These are phyloP conservation scores for Cervus canadensis DNA, from an alignment of 2,113 vertebrate species.

Conservation along the genomic window DNA sequence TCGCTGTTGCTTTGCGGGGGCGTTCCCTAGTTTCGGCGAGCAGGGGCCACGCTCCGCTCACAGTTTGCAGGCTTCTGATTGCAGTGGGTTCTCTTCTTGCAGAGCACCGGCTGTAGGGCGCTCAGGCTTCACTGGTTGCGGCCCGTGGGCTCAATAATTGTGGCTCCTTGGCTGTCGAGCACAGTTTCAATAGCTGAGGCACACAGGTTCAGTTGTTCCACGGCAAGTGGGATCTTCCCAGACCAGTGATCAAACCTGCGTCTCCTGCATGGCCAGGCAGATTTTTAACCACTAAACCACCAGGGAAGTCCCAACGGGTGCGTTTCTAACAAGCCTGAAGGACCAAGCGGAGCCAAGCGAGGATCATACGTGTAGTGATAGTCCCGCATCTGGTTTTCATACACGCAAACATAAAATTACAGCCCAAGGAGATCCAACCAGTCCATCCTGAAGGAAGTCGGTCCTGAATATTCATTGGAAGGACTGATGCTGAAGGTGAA, in stretches of 20 bases:
- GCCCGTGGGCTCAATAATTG: neutral
- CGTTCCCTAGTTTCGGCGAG: fast-evolving
- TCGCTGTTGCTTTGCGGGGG: neutral
- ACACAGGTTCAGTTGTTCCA: neutral
- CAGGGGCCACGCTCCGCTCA: fast-evolving
- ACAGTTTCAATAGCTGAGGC: neutral
- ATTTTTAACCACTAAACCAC: neutral
- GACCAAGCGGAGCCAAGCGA: neutral
- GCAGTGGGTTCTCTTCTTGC: neutral
- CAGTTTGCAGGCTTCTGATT: neutral
- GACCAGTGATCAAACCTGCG: fast-evolving
- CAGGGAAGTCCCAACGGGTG: fast-evolving
- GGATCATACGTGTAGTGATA: neutral
- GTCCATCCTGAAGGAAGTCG: neutral
- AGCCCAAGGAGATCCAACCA: neutral
- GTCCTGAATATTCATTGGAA: neutral
- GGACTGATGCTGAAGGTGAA: neutral
- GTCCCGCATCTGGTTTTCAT: fast-evolving
- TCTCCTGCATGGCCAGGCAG: neutral
- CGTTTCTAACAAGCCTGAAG: neutral
- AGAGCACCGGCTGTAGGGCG: fast-evolving
- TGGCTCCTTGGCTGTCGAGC: neutral
- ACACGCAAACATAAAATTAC: fast-evolving
- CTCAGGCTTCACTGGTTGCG: neutral
- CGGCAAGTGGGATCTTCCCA: neutral